Base-by-base conservation (phyloP, 2,888 invertebrate species). In the Trissolcus japonicus region DNA sequence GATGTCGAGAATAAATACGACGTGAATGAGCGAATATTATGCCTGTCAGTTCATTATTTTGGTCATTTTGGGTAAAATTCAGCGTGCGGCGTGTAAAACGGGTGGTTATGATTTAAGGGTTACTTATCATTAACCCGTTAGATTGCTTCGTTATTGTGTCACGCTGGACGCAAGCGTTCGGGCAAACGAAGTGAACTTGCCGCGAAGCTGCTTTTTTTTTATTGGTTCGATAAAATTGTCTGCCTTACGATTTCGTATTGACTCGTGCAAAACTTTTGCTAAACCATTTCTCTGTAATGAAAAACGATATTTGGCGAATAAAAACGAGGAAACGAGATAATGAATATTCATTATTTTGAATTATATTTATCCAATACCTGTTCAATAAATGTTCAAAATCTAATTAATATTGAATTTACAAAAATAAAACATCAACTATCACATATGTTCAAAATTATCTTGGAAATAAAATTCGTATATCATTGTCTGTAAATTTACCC, bases 171-270 rank as follows among this genome's bases (percentile, higher is more conserved):
- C 40, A 35, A 55, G 69, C 65, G 65, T 76, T 69, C 21, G 69
- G 76, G 43, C 69, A 66, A 61, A 65, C 67, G 54, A 71, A 76
- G 55, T 65, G 61, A 76, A 71, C 66, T 76, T 76, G 66, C 76
- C 46, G 61, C 66, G 54, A 67, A 67, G 41, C 46, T 62, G 57
- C 62, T 72, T 46, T 76, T 72, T 72, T 46, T 76, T 67, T 62
- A 76, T 76, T 72, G 63, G 59, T 72, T 72, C 76, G 67, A 76
- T 72, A 76, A 72, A 57, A 76, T 72, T 67, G 72, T 67, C 53
- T 19, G 13, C 17, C 57, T 19, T 57, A 40, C 46, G n/a, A 65
- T 65, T 29, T 19, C 16, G 53, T 55, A 75, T 76, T 54, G 60
- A 25, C 6, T 67, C 68, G 56, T 68, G 59, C n/a, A 7, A 35